Evolutionary conservation across 2,888 invertebrate species (phyloP), one percentile per base, ranked within the genome.

Genomic region (Acanthosepion pharaonis): DNA sequence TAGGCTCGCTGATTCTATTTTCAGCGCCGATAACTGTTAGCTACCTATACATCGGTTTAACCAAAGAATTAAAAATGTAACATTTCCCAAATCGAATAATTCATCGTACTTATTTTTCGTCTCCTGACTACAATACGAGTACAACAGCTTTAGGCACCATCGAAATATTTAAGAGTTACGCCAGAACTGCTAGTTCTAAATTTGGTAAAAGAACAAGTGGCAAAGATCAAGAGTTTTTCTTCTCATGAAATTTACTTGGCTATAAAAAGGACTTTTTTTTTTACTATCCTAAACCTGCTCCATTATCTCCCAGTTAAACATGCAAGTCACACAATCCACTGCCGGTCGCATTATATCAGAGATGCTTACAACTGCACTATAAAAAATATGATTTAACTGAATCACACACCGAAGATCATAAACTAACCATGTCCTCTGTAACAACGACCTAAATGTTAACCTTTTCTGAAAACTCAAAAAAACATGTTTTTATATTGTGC

Each of bases 291-390:
- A 59, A 59, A 59, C 78, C 9, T 8, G 78, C 11, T 18, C 78
- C n/a, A 78, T 78, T 33, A 78, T 15, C 15, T 33, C n/a, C 78
- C 20, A 4, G 78, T n/a, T 78, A 78, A 78, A 33, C 33, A 78
- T 78, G n/a, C 78, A 78, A 78, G 78, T 78, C 78, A 78, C 78
- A 78, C n/a, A 78, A 78, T 78, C 15, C n/a, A n/a, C 78, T 78
- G n/a, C n/a, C 78, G 78, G 78, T n/a, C n/a, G 9, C 78, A n/a
- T n/a, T 78, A 33, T 78, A 78, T 78, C n/a, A 28, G 15, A n/a
- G 33, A 15, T 78, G 3, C 78, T n/a, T 78, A 15, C n/a, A 11
- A 33, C 78, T 6, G 78, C n/a, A 78, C 9, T 78, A 33, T 78
- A 78, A 78, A 78, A 33, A 78, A 15, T n/a, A 15, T 11, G 78